Percentiles rank a stretch among this genome's conserved stretches.
Conservation (phyloP, 1,140 invertebrate genomes). For the Drosophila bocki region DNA sequence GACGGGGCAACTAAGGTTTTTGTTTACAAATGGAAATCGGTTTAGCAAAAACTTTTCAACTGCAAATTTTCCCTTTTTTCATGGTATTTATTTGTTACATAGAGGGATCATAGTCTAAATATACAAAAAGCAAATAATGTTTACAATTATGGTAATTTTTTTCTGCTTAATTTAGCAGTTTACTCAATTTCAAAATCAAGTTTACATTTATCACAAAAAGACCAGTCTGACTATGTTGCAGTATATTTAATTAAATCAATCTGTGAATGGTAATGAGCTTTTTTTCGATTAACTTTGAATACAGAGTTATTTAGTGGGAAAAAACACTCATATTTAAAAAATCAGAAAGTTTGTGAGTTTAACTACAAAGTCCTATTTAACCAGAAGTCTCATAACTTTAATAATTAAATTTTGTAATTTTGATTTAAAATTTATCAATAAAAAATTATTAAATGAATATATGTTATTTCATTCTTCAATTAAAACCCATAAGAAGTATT, state of each 20-base stretch:
- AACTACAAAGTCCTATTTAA: too few species aligned
- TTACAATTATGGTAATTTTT: conserved; percentile 21
- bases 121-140: conserved; percentile 23
- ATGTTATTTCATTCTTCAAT: too few species aligned
- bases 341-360: neutral
- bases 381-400: too few species aligned
- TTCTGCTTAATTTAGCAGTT: conserved; percentile 3
- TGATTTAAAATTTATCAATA: too few species aligned
- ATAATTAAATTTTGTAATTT: too few species aligned
- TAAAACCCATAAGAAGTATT: too few species aligned
- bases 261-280: neutral
- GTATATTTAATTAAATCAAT: conserved; percentile 11
- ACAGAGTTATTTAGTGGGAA: neutral
- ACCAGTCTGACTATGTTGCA: neutral
- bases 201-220: conserved; percentile 1
- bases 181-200: conserved; percentile 7
- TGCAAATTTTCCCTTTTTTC: conserved; percentile 5
- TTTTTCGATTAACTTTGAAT: neutral
- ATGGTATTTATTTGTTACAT: neutral
- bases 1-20: conserved; percentile 16
- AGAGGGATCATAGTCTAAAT: conserved; percentile 5
- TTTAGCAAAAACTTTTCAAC: conserved; percentile 42
- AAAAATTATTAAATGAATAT: too few species aligned
- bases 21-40: conserved; percentile 43
- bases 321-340: neutral